These are phyloP conservation scores for Sphaeramia orbicularis DNA, from an alignment of 2,797 vertebrate genomes.

Conservation along the genomic window DNA sequence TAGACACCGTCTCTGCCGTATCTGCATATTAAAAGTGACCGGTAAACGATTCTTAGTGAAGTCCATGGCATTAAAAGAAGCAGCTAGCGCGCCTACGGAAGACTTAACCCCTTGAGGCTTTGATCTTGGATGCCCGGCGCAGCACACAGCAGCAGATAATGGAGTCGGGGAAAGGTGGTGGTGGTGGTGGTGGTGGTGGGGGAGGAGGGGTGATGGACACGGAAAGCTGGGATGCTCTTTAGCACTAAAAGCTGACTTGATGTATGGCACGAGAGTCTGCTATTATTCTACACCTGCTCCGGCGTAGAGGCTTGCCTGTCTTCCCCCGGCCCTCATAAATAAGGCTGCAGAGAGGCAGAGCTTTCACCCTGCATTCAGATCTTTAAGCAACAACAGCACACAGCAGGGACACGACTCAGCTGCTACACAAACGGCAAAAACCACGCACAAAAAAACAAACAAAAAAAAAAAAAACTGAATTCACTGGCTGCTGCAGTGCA, in stretches of 20 bases:
- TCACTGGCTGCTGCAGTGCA: not conserved
- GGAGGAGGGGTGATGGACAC: constrained; percentile 39
- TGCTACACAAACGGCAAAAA: constrained; percentile 28
- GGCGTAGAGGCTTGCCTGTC: constrained; percentile 48
- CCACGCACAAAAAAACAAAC: constrained; percentile 20
- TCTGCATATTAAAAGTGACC: constrained; percentile 71
- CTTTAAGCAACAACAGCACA: constrained; percentile 31
- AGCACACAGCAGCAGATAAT: constrained; percentile 56
- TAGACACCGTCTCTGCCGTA: constrained; percentile 21
- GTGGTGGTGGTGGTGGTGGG: not conserved
- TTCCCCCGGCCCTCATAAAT: constrained; percentile 67
- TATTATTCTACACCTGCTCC: constrained; percentile 74
- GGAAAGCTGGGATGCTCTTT: constrained; percentile 59
- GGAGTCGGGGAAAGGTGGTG: constrained; percentile 25
- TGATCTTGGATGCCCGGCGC: constrained; percentile 33
- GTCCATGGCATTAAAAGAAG: constrained; percentile 29
- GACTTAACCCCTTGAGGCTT: constrained; percentile 59
- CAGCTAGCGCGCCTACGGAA: constrained; percentile 24
- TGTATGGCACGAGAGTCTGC: constrained; percentile 56
- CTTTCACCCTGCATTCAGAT: constrained; percentile 49
- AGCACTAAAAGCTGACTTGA: constrained; percentile 76
- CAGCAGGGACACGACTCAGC: constrained; percentile 25
- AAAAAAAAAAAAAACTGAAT: no score
- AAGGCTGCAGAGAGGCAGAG: constrained; percentile 39
- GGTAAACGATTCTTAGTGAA: constrained; percentile 38